Evolutionary conservation across 2,113 vertebrate genomes (phyloP).

Genomic region (Pygoscelis adeliae): DNA sequence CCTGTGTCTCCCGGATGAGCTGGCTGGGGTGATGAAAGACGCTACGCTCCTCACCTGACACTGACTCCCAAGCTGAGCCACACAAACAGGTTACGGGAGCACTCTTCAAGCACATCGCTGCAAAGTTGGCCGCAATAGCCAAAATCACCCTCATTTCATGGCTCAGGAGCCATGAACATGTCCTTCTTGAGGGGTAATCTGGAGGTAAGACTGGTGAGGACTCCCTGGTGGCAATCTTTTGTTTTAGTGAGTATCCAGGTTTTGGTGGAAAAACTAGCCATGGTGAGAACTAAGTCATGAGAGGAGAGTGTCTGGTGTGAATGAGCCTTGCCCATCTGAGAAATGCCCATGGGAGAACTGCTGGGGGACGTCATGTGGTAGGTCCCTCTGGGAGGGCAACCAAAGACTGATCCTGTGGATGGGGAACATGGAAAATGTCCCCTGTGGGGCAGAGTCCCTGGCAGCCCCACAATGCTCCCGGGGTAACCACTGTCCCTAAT

Average conservation of each 20-base stretch:
- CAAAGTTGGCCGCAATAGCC: accelerated
- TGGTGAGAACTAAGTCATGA: not conserved
- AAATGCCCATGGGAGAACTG: not conserved
- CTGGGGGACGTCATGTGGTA: not conserved
- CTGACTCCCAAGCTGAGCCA: not conserved
- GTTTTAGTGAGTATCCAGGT: not conserved
- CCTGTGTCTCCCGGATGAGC: accelerated
- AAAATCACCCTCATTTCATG: not conserved
- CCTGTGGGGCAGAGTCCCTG: not conserved
- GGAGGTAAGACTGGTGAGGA: not conserved
- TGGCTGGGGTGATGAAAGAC: not conserved
- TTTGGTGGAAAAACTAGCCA: not conserved
- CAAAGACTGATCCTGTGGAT: not conserved
- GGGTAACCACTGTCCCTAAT: accelerated
- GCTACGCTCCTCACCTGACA: not conserved
- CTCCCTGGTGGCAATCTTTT: not conserved
- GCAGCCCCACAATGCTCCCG: accelerated
- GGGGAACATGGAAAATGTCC: not conserved
- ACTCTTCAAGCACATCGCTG: not conserved
- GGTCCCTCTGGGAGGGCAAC: not conserved
- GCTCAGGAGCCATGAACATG: not conserved
- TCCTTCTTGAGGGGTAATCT: not conserved
- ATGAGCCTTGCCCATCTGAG: not conserved
- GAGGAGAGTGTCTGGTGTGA: not conserved
- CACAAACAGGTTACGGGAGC: not conserved